phyloP scores from a whole-genome alignment of 1,140 invertebrate genomes.

The Lasioglossum albipes region DNA sequence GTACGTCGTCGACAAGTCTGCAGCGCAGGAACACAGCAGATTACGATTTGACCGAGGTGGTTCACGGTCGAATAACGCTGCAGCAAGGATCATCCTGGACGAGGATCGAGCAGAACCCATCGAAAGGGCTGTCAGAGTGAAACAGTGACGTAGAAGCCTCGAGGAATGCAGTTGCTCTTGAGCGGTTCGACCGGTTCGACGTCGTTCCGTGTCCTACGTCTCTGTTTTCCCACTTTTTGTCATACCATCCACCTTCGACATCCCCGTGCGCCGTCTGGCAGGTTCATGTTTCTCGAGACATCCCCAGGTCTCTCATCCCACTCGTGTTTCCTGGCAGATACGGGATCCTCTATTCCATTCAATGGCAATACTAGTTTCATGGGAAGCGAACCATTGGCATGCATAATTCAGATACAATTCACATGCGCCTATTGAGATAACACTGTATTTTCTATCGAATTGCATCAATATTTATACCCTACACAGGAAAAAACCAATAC shows the following conservation, averaged over 20 bases:
- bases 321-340: neutral
- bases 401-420: too few relatives aligned
- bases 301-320: neutral
- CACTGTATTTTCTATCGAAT: too few relatives aligned
- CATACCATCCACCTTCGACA: neutral
- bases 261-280: neutral
- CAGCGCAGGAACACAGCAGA: too few relatives aligned
- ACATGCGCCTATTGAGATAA: too few relatives aligned
- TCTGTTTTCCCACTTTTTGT: constrained; percentile 31
- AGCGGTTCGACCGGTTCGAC: constrained; percentile 48
- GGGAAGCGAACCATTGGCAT: too few relatives aligned
- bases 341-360: neutral
- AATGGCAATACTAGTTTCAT: neutral
- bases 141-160: constrained; percentile 31
- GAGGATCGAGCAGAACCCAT: neutral
- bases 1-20: too few relatives aligned
- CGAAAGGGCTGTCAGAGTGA: constrained; percentile 27
- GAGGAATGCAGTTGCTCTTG: constrained; percentile 56
- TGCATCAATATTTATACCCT: too few relatives aligned
- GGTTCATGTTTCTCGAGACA: constrained; percentile 7
- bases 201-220: constrained; percentile 30
- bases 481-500: too few relatives aligned
- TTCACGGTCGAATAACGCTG: neutral
- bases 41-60: neutral
- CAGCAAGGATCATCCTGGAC: neutral